Evolutionary conservation across 2,113 vertebrate genomes (phyloP).

Genomic region (Hyaena hyaena): DNA sequence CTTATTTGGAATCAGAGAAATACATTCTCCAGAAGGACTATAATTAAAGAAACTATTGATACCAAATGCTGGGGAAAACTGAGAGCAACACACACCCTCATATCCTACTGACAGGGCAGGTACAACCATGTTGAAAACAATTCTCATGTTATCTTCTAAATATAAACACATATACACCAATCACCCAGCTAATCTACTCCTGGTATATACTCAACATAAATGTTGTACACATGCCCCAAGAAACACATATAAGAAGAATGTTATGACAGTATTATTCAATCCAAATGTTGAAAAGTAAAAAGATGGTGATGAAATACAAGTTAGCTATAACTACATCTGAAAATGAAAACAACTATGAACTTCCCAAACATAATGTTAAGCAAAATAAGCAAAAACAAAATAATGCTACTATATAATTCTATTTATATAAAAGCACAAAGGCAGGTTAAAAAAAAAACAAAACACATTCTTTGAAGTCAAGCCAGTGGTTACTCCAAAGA

Average conservation of each 20-base stretch:
- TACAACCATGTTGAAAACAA: conserved; percentile 10
- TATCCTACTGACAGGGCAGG: not conserved
- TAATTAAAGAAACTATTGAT: conserved; percentile 20
- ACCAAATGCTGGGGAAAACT: not conserved
- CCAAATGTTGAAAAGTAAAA: not conserved
- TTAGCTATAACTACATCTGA: not conserved
- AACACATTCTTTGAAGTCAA: not conserved
- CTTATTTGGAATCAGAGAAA: conserved; percentile 8
- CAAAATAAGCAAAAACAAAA: conserved; percentile 13
- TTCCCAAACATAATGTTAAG: not conserved
- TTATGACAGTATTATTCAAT: not conserved
- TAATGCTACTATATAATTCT: not conserved
- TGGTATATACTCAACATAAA: not conserved
- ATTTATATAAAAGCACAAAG: conserved; percentile 9
- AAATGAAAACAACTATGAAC: conserved; percentile 3
- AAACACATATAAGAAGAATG: not conserved
- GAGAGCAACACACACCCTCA: not conserved
- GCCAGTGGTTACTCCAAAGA: not conserved
- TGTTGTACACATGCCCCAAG: not conserved
- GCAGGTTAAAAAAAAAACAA: not conserved
- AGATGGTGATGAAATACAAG: not conserved
- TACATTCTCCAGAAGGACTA: not conserved
- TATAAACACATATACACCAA: not conserved
- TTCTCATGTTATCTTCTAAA: not conserved
- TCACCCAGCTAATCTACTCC: not conserved